Base-by-base conservation (phyloP, 2,797 vertebrate genomes). In the Babyrousa celebensis region DNA sequence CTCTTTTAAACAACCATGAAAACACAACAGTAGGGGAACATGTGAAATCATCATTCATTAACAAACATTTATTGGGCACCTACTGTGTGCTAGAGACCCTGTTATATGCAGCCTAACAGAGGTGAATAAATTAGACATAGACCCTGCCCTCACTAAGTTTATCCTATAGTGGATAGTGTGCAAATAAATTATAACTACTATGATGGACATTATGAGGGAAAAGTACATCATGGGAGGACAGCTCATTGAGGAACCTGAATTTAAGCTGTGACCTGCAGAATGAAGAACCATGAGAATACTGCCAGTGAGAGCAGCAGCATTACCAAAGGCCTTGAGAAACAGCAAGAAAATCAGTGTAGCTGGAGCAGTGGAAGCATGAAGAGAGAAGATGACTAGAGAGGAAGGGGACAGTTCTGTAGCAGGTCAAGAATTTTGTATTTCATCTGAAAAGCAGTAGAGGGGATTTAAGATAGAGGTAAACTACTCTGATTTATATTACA, bases 1-100 rank as follows among this genome's bases (percentile, higher is more conserved):
- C 63, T 82, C 63, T 95, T 70, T 71, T 71, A 91, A 96, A 85
- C 82, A 89, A 60, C 12, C 85, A 18, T 5, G n/a, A 85, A 91
- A 83, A 82, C 21, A 68, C 5, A 80, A 36, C 65, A 48, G 20
- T 58, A 40, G 54, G 56, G 90, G 43, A 65, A 91, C 36, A 79
- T 52, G 43, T 60, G 56, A 54, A 23, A 23, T 12, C 7, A 29
- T 85, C 17, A n/a, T 18, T 52, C 52, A 86, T 72, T 79, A 85
- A 68, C 32, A 83, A 80, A 18, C 58, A 86, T 54, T 85, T 72
- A 56, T 1, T 70, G 65, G 72, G 54, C 12, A 72, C 29, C 67
- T 68, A 91, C 79, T 86, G 17, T 79, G 63, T 78, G 27, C 32
- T 52, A 48, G 70, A 43, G 48, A 25, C 27, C 70, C 3, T 15